Evolutionary conservation across 2,797 vertebrate genomes (phyloP).

Genomic region (Pseudomugil tenellus): DNA sequence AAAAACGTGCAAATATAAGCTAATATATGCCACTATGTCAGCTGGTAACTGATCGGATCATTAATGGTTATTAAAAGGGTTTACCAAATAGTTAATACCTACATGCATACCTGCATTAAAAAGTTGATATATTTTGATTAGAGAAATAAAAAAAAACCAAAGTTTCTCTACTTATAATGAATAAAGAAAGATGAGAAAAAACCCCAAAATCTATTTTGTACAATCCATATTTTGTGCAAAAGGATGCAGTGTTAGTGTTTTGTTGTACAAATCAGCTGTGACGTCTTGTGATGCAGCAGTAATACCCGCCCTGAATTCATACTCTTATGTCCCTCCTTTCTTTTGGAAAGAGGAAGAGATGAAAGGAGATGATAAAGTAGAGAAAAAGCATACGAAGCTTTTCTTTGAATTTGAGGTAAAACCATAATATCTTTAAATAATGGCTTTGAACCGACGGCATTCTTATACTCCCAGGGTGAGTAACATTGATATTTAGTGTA

Average conservation of each 20-base stretch:
- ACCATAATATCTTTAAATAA: conserved; percentile 24
- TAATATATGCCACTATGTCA: not conserved
- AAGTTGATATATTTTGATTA: not conserved
- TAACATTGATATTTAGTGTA: conserved; percentile 7
- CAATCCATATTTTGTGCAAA: too few species aligned
- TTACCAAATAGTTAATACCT: not conserved
- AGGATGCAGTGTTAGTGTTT: too few species aligned
- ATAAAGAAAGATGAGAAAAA: too few species aligned
- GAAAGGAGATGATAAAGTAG: conserved; percentile 8
- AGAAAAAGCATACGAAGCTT: conserved; percentile 11
- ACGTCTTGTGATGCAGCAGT: conserved; percentile 41
- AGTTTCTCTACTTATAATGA: too few species aligned
- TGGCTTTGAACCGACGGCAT: conserved; percentile 74
- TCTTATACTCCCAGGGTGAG: conserved; percentile 78
- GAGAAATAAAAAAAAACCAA: too few species aligned
- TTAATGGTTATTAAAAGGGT: not conserved
- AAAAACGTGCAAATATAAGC: not conserved
- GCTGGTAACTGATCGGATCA: not conserved
- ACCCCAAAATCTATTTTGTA: too few species aligned
- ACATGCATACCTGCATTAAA: not conserved
- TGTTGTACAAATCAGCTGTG: conserved; percentile 35
- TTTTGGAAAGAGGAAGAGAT: conserved; percentile 22
- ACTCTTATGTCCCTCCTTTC: not conserved
- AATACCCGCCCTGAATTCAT: conserved; percentile 43
- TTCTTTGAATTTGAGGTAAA: conserved; percentile 25